These are phyloP conservation scores for Tenthredo scrophulariae DNA, from an alignment of 2,888 invertebrate genomes.

Conservation along the genomic window DNA sequence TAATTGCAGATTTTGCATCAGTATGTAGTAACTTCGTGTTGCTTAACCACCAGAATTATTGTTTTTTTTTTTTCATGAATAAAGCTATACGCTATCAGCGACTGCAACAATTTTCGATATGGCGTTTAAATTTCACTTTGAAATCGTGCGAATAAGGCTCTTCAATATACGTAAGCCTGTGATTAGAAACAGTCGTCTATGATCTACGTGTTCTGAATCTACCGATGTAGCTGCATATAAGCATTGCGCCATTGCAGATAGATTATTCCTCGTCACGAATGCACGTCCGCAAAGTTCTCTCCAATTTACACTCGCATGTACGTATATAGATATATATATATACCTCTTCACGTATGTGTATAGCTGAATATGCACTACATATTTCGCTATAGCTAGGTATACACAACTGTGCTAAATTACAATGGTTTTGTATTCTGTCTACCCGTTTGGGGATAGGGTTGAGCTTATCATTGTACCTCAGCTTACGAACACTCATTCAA, in stretches of 20 bases:
- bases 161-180: constrained; percentile 14
- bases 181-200: constrained; percentile 13
- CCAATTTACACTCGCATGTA: constrained; percentile 15
- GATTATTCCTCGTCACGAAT: constrained; percentile 31
- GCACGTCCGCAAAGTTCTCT: constrained; percentile 22
- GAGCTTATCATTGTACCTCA: constrained; percentile 5
- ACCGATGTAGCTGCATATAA: neutral
- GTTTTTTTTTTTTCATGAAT: neutral
- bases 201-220: constrained; percentile 24
- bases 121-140: neutral
- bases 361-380: neutral
- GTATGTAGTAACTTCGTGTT: neutral
- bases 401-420: neutral
- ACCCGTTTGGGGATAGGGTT: constrained; percentile 8
- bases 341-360: neutral
- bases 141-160: neutral
- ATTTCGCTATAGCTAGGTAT: neutral
- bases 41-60: neutral
- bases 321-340: neutral
- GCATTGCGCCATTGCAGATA: constrained; percentile 14
- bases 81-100: neutral
- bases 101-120: neutral
- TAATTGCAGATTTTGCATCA: neutral
- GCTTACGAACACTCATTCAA: neutral
- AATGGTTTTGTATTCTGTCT: constrained; percentile 10